Evolutionary conservation across 2,797 vertebrate species (phyloP).

Genomic region (Artibeus lituratus): DNA sequence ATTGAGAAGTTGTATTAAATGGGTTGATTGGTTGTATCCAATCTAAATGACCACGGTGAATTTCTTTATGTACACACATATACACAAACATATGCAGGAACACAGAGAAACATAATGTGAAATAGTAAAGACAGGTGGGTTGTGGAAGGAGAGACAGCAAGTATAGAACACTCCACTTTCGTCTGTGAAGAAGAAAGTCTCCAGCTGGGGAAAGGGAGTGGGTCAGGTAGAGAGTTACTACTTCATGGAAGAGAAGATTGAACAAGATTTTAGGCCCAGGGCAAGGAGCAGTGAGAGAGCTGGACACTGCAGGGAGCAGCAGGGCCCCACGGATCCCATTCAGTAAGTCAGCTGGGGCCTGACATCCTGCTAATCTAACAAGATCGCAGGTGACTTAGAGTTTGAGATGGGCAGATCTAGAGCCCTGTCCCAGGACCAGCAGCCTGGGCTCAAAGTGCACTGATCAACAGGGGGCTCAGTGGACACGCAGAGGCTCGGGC

Average conservation of each 20-base stretch:
- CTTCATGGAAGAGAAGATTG: neutral
- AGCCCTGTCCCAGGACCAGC: neutral
- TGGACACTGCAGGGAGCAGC: neutral
- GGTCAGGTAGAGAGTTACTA: neutral
- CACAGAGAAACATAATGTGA: neutral
- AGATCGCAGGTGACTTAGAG: neutral
- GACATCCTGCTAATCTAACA: neutral
- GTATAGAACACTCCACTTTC: neutral
- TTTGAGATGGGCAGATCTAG: neutral
- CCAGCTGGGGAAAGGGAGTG: too few species aligned
- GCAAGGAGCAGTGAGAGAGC: neutral
- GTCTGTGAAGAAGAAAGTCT: neutral
- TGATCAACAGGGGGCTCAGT: neutral
- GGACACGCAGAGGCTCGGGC: fast-evolving
- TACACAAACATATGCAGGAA: neutral
- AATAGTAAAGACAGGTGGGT: neutral
- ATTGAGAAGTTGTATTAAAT: neutral
- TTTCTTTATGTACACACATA: neutral
- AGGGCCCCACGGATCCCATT: fast-evolving
- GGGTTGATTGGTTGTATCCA: neutral
- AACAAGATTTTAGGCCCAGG: neutral
- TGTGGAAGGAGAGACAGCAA: neutral
- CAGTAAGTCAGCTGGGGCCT: neutral
- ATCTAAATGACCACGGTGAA: neutral
- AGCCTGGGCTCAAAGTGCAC: neutral